Base-by-base conservation (phyloP, 2,113 vertebrate genomes). In the Aphelocoma coerulescens region DNA sequence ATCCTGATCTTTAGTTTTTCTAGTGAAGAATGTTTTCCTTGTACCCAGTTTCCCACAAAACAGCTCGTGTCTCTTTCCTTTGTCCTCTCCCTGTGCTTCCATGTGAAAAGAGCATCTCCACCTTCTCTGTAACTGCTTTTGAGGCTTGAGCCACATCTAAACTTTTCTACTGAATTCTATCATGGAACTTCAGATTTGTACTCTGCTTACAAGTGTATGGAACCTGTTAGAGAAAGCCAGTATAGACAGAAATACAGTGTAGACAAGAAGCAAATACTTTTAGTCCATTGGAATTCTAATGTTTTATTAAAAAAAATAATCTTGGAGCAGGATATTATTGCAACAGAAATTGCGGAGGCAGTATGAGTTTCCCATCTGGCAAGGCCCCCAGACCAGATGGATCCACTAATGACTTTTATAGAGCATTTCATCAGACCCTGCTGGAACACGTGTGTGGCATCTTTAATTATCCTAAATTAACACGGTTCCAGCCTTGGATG, bases 401-500 rank as follows among this genome's bases (percentile, higher is more conserved):
- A 97, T 97, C 76, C 91, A 84, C 93, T 98, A 98, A 97, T 98
- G 96, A 96, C 96, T 98, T 97, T 91, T 80, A 65, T 74, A 94
- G 96, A 97, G 95, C 96, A 87, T 96, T 97, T 97, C 94, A 94
- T 94, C 95, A 97, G 97, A 93, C 93, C 77, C 93, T 96, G 75
- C 90, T 57, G 59, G 90, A 98, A 92, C 71, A 89, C 82, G 89
- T 94, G 94, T 97, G 92, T 94, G 87, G 94, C 91, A 91, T 96
- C 96, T 97, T 96, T 97, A 98, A 97, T 97, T 97, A 96, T 95
- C 55, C 57, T 67, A 82, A 96, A 96, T 97, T 93, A 97, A 97
- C 74, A 95, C 43, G 13, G 62, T 83, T 96, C 85, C 69, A 95
- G 76, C 62, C 82, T 89, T 95, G 71, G 68, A 63, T 95, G 71